Evolutionary conservation across 2,888 invertebrate species (phyloP).

Genomic region (Hermaeophaga mercurialis): DNA sequence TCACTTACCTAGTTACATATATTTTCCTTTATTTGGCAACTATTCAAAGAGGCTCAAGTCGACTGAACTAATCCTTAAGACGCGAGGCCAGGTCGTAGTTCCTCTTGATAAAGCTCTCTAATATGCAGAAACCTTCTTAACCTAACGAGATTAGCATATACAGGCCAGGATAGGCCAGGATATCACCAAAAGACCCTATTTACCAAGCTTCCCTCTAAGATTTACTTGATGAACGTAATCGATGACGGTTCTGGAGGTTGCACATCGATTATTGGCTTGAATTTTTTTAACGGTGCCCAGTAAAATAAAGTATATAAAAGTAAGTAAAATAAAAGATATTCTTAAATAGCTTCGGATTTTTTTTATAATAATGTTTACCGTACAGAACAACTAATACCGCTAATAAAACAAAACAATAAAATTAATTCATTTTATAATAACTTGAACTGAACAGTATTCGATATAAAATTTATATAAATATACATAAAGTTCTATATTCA

Average conservation of each 20-base stretch:
- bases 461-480: too few species aligned
- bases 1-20: slow-evolving; percentile 41
- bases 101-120: slow-evolving; percentile 66
- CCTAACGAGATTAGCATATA: slow-evolving; percentile 74
- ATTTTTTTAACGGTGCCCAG: too few species aligned
- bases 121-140: slow-evolving; percentile 76
- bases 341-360: too few species aligned
- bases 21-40: slow-evolving; percentile 53
- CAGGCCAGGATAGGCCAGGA: slow-evolving; percentile 63
- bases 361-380: too few species aligned
- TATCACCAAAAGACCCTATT: slow-evolving; percentile 52
- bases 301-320: too few species aligned
- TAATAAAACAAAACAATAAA: too few species aligned
- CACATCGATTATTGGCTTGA: too few species aligned
- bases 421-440: too few species aligned
- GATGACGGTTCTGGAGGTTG: not conserved
- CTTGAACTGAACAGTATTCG: too few species aligned
- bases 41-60: slow-evolving; percentile 58
- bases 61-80: slow-evolving; percentile 69
- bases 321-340: too few species aligned
- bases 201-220: slow-evolving; percentile 40
- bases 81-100: slow-evolving; percentile 56
- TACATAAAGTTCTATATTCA: too few species aligned
- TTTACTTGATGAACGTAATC: slow-evolving; percentile 31
- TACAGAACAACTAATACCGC: too few species aligned